Conservation (phyloP, 1,140 invertebrate genomes). For the Pseudachorutes palmiensis region DNA sequence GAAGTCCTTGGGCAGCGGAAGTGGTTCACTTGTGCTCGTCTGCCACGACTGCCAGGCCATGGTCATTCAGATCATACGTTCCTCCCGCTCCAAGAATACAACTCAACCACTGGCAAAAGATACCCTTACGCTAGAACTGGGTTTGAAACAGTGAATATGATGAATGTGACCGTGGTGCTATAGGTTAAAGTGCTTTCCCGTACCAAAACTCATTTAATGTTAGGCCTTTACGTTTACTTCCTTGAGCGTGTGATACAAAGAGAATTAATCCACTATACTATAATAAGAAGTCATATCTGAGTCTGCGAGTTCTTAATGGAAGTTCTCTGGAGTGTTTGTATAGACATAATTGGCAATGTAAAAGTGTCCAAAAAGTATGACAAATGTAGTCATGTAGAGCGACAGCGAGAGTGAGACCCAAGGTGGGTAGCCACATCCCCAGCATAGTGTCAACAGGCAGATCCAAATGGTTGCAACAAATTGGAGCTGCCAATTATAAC, state of each 20-base stretch:
- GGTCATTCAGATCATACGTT: constrained; percentile 73
- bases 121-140: constrained; percentile 64
- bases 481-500: constrained; percentile 59
- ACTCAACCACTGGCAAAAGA: constrained; percentile 61
- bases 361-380: constrained; percentile 85
- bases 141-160: no score
- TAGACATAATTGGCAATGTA: constrained; percentile 78
- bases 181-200: no score
- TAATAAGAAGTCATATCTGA: no score
- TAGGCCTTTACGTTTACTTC: no score
- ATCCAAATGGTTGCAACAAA: constrained; percentile 75
- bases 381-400: constrained; percentile 82
- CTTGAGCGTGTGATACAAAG: no score
- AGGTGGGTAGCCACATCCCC: constrained; percentile 76
- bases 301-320: no score
- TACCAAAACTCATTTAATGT: background rate
- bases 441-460: constrained; percentile 70
- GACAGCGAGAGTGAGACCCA: constrained; percentile 92
- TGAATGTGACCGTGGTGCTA: no score
- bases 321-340: no score
- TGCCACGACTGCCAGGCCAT: constrained; percentile 69
- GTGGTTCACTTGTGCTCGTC: constrained; percentile 74
- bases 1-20: constrained; percentile 50
- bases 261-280: no score
- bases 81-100: constrained; percentile 66